Evolutionary conservation across 2,888 invertebrate genomes (phyloP).

Genomic region (Oxytorus armatus): DNA sequence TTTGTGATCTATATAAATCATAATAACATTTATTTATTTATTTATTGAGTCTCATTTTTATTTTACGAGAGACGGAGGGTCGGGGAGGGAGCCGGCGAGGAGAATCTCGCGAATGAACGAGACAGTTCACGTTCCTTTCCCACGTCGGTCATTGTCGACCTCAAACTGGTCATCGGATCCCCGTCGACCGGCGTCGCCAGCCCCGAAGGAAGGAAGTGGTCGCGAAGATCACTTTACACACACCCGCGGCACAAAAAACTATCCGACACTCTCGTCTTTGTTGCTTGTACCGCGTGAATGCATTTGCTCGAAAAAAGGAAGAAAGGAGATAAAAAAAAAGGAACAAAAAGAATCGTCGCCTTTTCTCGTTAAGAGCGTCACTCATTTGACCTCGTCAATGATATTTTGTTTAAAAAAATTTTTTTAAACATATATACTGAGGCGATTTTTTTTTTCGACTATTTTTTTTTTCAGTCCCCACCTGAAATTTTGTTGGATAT

Average conservation of each 20-base stretch:
- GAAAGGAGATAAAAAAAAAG: too few relatives aligned
- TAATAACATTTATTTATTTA: neutral
- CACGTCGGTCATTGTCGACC: constrained; percentile 83
- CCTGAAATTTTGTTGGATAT: too few relatives aligned
- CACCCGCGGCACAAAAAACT: constrained; percentile 73
- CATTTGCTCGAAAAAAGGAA: neutral
- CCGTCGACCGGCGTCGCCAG: constrained; percentile 69
- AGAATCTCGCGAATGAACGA: constrained; percentile 63
- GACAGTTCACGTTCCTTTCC: constrained; percentile 82
- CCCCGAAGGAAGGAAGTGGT: constrained; percentile 83
- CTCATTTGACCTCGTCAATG: constrained; percentile 4
- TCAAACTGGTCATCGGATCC: constrained; percentile 84
- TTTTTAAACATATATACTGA: too few relatives aligned
- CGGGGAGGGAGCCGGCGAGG: constrained; percentile 16
- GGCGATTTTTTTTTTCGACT: too few relatives aligned
- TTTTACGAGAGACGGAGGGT: constrained; percentile 6
- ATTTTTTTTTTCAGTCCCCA: too few relatives aligned
- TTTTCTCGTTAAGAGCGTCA: neutral
- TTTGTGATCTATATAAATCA: constrained; percentile 1
- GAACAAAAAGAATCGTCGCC: constrained; percentile 1
- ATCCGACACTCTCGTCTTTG: constrained; percentile 44
- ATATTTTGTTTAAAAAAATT: constrained; percentile 6
- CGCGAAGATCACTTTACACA: constrained; percentile 83
- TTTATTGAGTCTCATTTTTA: constrained; percentile 16
- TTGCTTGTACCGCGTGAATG: constrained; percentile 16